Evolutionary conservation across 2,888 invertebrate species (phyloP).

Genomic region (Stratiomys singularior): DNA sequence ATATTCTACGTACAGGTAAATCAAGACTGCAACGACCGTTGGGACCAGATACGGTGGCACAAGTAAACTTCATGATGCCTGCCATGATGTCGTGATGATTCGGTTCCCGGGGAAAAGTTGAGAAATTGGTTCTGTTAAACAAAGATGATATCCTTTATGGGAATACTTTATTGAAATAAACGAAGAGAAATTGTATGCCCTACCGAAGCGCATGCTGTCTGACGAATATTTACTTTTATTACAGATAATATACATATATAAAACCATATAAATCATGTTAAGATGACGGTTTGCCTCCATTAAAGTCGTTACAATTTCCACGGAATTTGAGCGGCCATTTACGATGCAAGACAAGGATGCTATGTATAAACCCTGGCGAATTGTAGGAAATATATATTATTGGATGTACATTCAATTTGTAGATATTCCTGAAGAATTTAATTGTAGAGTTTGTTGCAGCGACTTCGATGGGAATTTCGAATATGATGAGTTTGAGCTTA

Average conservation of each 20-base stretch:
- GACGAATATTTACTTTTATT: neutral
- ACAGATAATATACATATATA: neutral
- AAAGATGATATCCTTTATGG: conserved; percentile 19
- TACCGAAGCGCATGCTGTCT: neutral
- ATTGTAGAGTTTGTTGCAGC: too few relatives aligned
- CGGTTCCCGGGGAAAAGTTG: neutral
- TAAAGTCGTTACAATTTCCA: neutral
- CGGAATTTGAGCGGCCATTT: neutral
- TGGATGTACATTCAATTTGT: too few relatives aligned
- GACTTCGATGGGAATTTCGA: too few relatives aligned
- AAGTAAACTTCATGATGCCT: neutral
- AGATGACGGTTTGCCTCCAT: neutral
- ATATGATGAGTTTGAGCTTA: too few relatives aligned
- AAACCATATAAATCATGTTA: neutral
- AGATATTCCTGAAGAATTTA: too few relatives aligned
- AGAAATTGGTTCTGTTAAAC: conserved; percentile 18
- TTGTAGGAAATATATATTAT: too few relatives aligned
- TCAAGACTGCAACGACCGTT: neutral
- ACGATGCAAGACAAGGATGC: too few relatives aligned
- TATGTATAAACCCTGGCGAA: too few relatives aligned
- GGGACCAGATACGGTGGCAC: neutral
- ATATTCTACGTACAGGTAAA: neutral
- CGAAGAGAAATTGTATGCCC: neutral
- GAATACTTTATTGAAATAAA: conserved; percentile 7
- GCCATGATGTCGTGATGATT: neutral